Evolutionary conservation across 1,140 invertebrate species (phyloP).

Genomic region (Magallana angulata): DNA sequence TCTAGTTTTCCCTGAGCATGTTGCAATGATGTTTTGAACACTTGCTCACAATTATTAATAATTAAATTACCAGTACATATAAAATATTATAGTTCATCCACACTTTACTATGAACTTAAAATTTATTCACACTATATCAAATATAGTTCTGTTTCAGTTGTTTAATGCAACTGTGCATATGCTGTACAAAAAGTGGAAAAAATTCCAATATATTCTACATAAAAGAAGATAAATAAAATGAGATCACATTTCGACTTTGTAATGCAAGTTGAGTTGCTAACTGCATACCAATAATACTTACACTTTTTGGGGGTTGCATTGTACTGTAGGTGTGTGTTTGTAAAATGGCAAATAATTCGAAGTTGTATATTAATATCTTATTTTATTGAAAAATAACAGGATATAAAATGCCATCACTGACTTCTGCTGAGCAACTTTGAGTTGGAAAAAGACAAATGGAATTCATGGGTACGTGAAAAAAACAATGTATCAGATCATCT

Average conservation of each 20-base stretch:
- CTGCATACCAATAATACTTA: constrained; percentile 25
- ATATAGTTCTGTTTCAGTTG: constrained; percentile 24
- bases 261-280: constrained; percentile 22
- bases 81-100: constrained; percentile 8
- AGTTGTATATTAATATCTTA: constrained; percentile 12
- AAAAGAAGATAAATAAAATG: constrained; percentile 37
- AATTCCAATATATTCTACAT: constrained; percentile 32
- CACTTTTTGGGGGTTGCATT: neutral
- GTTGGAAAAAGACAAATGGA: constrained; percentile 25
- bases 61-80: neutral
- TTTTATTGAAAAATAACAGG: neutral
- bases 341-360: neutral
- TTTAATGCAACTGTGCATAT: constrained; percentile 38
- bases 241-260: constrained; percentile 37
- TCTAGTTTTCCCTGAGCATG: constrained; percentile 14
- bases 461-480: neutral
- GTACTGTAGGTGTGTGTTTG: neutral
- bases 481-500: neutral
- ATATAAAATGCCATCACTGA: constrained; percentile 17
- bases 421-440: constrained; percentile 14
- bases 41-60: constrained; percentile 5
- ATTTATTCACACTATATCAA: constrained; percentile 11
- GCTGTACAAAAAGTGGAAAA: constrained; percentile 31
- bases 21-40: constrained; percentile 38
- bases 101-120: constrained; percentile 1